phyloP scores from a whole-genome alignment of 2,797 vertebrate genomes.

The Tachyglossus aculeatus region DNA sequence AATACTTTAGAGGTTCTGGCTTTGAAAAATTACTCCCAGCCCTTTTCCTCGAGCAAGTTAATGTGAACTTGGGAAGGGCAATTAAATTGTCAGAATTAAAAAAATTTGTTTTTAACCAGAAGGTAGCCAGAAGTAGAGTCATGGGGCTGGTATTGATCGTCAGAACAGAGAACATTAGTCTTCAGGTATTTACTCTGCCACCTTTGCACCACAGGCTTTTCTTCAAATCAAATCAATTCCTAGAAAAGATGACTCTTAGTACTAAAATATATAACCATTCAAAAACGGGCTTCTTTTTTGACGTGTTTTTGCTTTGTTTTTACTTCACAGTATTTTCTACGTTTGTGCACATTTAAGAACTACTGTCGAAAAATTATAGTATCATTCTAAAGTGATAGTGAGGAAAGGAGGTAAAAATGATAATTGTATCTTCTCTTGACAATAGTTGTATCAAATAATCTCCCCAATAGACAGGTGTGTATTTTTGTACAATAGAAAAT shows the following conservation, averaged over 20 bases:
- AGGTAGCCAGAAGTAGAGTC: conserved; percentile 92
- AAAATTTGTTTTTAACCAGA: conserved; percentile 99
- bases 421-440: not conserved
- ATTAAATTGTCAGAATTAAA: conserved; percentile 99
- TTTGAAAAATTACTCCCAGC: conserved; percentile 81
- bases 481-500: not conserved
- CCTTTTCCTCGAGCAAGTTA: conserved; percentile 80
- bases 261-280: conserved; percentile 84
- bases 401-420: conserved; percentile 16
- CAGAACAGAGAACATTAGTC: conserved; percentile 94
- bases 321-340: conserved; percentile 10
- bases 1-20: conserved; percentile 68
- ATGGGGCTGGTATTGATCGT: conserved; percentile 95
- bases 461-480: not conserved
- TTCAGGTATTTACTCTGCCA: conserved; percentile 98
- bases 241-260: conserved; percentile 85
- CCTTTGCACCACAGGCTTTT: conserved; percentile 86
- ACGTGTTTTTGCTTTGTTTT: conserved; percentile 57
- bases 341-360: conserved; percentile 28
- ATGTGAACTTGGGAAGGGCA: conserved; percentile 90
- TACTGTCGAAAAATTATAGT: conserved; percentile 14
- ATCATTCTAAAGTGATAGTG: conserved; percentile 26
- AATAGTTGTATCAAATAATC: conserved; percentile 24
- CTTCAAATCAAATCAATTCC: conserved; percentile 91
- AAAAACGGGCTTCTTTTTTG: conserved; percentile 65